A percentile compares a stretch with the other conserved stretches of the same genome.
phyloP scores from a whole-genome alignment of 2,797 vertebrate genomes.

The Chrysocyon brachyurus region DNA sequence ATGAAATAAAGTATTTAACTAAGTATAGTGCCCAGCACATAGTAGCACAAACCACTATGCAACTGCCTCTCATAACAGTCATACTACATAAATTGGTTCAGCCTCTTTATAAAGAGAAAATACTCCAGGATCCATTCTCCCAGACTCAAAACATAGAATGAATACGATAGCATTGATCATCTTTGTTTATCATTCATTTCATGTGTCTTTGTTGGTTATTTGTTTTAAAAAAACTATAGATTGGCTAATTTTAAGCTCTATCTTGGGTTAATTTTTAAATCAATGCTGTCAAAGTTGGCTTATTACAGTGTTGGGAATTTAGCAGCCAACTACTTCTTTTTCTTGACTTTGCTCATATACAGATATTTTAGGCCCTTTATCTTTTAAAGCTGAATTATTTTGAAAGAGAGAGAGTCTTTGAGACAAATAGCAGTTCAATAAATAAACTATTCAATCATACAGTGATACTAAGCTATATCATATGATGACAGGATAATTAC shows the following conservation, averaged over 20 bases:
- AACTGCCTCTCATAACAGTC: not conserved
- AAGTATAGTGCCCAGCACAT: not conserved
- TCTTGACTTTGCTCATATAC: conserved; percentile 21
- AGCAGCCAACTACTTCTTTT: not conserved
- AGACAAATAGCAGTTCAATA: conserved; percentile 59
- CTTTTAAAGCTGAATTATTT: conserved; percentile 55
- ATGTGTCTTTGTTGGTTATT: conserved; percentile 35
- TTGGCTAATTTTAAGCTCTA: conserved; percentile 55
- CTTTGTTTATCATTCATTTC: conserved; percentile 60
- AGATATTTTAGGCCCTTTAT: conserved; percentile 52
- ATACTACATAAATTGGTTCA: conserved; percentile 10
- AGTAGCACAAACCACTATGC: not conserved
- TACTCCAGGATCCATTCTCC: conserved; percentile 20
- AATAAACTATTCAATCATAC: conserved; percentile 60
- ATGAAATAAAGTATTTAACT: conserved; percentile 23
- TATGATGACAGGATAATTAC: conserved; percentile 9
- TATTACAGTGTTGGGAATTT: conserved; percentile 45
- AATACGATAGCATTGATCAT: conserved; percentile 42
- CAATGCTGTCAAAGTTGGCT: conserved; percentile 36
- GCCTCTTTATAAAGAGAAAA: conserved; percentile 3
- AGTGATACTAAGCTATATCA: not conserved
- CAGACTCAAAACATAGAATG: conserved; percentile 22
- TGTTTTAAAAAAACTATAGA: conserved; percentile 52
- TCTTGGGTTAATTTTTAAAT: conserved; percentile 70
- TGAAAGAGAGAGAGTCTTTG: conserved; percentile 55